Evolutionary conservation across 2,888 invertebrate species (phyloP).

Genomic region (Andrena flavipes): DNA sequence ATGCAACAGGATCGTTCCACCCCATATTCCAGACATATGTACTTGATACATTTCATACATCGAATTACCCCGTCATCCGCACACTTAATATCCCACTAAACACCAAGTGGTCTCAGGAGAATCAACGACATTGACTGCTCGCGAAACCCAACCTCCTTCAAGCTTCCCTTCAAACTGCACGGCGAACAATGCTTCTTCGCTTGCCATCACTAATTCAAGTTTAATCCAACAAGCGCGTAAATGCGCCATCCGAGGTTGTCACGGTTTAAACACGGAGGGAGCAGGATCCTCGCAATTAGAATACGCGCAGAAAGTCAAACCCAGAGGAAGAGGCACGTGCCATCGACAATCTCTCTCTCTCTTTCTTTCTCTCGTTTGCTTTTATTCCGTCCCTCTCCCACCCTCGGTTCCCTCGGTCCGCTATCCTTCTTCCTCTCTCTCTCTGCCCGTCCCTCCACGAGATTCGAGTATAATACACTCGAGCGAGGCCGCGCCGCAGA

Average conservation of each 20-base stretch:
- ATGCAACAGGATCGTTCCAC: no score
- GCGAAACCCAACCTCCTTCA: neutral
- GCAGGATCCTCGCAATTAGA: conserved; percentile 48
- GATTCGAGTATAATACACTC: conserved; percentile 70
- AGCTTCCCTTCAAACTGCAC: neutral
- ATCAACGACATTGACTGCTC: no score
- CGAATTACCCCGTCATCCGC: no score
- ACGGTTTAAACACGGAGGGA: conserved; percentile 6
- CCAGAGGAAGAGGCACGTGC: conserved; percentile 63
- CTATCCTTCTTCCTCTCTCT: conserved; percentile 24
- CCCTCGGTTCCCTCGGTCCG: conserved; percentile 11
- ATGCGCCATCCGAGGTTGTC: conserved; percentile 31
- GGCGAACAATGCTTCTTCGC: no score
- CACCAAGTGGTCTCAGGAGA: no score
- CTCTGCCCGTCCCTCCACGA: conserved; percentile 24
- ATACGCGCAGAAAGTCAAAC: conserved; percentile 45
- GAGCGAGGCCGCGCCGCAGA: conserved; percentile 71
- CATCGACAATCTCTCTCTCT: conserved; percentile 31
- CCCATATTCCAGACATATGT: no score
- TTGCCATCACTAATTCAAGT: neutral
- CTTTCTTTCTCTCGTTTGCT: conserved; percentile 16
- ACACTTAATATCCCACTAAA: no score
- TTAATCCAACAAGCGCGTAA: conserved; percentile 26
- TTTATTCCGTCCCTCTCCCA: conserved; percentile 31
- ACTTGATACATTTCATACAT: no score